A percentile compares a stretch with the other conserved stretches of the same genome.
Conservation (phyloP, 2,113 vertebrate species). For the Protomyctophum bolini region DNA sequence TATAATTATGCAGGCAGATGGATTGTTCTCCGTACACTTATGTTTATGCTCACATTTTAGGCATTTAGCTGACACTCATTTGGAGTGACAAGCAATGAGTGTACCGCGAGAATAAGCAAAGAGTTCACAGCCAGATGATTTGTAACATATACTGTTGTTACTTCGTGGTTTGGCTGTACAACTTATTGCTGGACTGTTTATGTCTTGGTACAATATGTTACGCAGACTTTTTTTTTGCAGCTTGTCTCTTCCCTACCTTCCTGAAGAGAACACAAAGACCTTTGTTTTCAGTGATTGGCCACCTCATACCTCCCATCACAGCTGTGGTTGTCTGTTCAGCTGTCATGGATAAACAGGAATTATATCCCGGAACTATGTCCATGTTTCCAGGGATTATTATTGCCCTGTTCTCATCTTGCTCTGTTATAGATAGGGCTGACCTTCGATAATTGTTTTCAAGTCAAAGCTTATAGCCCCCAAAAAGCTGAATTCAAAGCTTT, state of each 20-base stretch:
- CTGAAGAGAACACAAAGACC: slow-evolving; percentile 15
- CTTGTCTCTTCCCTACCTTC: slow-evolving; percentile 11
- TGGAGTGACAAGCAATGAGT: slow-evolving; percentile 13
- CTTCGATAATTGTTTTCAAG: no score
- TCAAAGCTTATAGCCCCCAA: no score
- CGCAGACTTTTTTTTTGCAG: slow-evolving; percentile 28
- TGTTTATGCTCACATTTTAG: slow-evolving; percentile 41
- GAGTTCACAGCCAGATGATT: no score
- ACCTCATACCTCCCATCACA: neutral
- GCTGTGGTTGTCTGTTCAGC: slow-evolving; percentile 9
- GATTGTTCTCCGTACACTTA: slow-evolving; percentile 21
- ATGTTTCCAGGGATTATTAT: neutral
- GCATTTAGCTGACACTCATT: slow-evolving; percentile 39
- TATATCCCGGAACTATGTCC: neutral
- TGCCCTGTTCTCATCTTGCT: no score
- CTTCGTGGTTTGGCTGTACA: neutral
- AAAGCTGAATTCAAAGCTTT: no score
- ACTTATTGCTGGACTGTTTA: slow-evolving; percentile 5
- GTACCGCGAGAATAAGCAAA: slow-evolving; percentile 34
- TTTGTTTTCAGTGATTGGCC: slow-evolving; percentile 22
- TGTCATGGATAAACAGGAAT: slow-evolving; percentile 4
- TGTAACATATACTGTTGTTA: no score
- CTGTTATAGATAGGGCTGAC: no score
- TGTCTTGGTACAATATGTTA: slow-evolving; percentile 2
- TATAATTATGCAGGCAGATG: slow-evolving; percentile 50